Evolutionary conservation across 1,140 invertebrate genomes (phyloP).

Genomic region (Heterodera schachtii): DNA sequence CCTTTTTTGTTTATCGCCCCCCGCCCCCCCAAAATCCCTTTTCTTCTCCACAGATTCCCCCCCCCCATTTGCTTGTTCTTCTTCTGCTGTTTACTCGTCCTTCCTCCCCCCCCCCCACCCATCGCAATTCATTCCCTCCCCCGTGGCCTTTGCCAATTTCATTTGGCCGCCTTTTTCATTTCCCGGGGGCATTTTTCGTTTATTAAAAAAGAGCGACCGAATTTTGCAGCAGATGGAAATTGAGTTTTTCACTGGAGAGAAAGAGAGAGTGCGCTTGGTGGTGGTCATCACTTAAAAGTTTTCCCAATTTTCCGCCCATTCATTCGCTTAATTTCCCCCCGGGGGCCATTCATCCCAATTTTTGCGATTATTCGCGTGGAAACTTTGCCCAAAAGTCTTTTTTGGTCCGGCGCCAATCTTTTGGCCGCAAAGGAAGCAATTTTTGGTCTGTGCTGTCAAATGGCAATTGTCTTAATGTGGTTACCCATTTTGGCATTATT

Average conservation of each 20-base stretch:
- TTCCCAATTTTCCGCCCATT: neutral
- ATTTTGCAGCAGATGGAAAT: neutral
- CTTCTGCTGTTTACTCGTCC: neutral
- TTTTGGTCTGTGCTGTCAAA: neutral
- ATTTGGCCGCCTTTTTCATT: neutral
- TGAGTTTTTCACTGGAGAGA: neutral
- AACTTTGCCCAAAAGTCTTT: neutral
- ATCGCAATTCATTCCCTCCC: neutral
- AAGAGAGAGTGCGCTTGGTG: neutral
- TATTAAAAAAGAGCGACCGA: conserved; percentile 11
- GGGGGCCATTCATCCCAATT: neutral
- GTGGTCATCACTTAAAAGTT: neutral
- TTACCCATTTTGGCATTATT: neutral
- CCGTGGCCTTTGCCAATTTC: conserved; percentile 1
- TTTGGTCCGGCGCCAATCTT: neutral
- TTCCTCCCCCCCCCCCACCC: neutral
- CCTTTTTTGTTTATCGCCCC: too few relatives aligned
- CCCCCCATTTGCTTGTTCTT: neutral
- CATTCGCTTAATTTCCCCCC: neutral
- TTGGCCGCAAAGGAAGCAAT: neutral
- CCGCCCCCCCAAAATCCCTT: too few relatives aligned
- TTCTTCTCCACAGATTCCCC: neutral
- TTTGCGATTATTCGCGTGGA: neutral
- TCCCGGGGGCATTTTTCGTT: conserved; percentile 10
- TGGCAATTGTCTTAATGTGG: neutral